phyloP scores from a whole-genome alignment of 2,113 vertebrate genomes.

The Lichenostomus cassidix region DNA sequence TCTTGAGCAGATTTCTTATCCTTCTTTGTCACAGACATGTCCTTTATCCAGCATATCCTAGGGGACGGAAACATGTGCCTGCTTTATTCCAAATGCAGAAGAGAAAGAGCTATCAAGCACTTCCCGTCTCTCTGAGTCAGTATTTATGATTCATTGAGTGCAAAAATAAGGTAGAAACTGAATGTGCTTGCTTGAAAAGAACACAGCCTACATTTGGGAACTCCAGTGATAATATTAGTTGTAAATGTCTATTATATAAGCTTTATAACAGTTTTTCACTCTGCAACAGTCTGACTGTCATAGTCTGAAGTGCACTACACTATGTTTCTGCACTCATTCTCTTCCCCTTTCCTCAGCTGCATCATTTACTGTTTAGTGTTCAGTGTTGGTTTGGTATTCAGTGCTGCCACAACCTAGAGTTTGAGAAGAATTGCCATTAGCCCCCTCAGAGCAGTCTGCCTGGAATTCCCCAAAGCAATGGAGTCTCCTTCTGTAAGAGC shows the following conservation, averaged over 20 bases:
- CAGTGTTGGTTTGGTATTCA: neutral
- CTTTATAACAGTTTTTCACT: neutral
- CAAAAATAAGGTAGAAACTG: conserved; percentile 6
- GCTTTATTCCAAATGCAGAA: conserved; percentile 1
- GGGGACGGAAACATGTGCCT: neutral
- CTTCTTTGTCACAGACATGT: neutral
- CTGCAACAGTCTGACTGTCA: neutral
- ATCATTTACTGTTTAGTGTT: neutral
- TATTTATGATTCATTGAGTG: conserved; percentile 12
- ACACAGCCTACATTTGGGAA: conserved; percentile 5
- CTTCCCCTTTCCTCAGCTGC: neutral
- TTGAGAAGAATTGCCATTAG: neutral
- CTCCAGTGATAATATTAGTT: conserved; percentile 7
- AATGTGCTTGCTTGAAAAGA: conserved; percentile 22
- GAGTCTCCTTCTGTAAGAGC: neutral
- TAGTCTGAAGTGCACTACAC: neutral
- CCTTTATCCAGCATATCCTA: neutral
- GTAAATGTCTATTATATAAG: conserved; percentile 29
- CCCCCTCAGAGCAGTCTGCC: neutral
- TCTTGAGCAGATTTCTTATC: neutral
- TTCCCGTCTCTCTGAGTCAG: neutral
- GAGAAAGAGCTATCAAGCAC: neutral
- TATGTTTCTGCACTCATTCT: neutral
- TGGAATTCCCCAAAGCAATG: neutral
- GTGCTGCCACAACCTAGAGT: neutral